Conservation (phyloP, 2,113 vertebrate species). For the Rhinogobius similis region DNA sequence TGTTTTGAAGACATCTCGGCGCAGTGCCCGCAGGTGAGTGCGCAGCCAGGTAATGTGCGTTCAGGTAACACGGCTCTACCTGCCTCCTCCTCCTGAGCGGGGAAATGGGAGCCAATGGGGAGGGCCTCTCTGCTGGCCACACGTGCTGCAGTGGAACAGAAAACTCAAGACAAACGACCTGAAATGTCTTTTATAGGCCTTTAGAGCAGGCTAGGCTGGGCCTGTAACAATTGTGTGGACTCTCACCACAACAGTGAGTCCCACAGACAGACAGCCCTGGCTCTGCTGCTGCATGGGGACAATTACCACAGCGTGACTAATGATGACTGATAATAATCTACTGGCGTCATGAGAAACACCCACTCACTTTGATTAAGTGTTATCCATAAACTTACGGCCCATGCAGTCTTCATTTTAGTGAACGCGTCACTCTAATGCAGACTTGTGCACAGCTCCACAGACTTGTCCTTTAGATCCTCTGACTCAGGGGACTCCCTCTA, state of each 20-base stretch:
- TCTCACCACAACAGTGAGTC: conserved; percentile 66
- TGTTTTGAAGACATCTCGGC: conserved; percentile 60
- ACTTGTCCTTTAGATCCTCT: conserved; percentile 25
- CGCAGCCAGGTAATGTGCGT: conserved; percentile 71
- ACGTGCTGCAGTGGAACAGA: conserved; percentile 73
- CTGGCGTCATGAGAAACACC: conserved; percentile 40
- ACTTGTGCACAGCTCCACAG: conserved; percentile 51
- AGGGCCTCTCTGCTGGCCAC: conserved; percentile 64
- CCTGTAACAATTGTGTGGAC: conserved; percentile 46
- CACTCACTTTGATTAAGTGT: conserved; percentile 42
- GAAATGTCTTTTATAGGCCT: conserved; percentile 68
- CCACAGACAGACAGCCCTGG: conserved; percentile 32
- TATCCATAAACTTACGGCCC: conserved; percentile 29
- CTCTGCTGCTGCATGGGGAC: conserved; percentile 52
- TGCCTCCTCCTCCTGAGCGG: conserved; percentile 68
- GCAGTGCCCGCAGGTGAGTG: conserved; percentile 54
- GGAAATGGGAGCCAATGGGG: conserved; percentile 64
- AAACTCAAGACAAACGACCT: conserved; percentile 41
- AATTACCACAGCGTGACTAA: conserved; percentile 49
- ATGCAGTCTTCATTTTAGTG: conserved; percentile 7
- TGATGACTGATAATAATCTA: conserved; percentile 58
- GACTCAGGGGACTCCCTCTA: conserved; percentile 69
- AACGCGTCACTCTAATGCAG: conserved; percentile 7
- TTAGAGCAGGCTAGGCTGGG: conserved; percentile 32
- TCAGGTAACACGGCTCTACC: conserved; percentile 75